Base-by-base conservation (phyloP, 1,140 invertebrate genomes). In the Camponotus floridanus region DNA sequence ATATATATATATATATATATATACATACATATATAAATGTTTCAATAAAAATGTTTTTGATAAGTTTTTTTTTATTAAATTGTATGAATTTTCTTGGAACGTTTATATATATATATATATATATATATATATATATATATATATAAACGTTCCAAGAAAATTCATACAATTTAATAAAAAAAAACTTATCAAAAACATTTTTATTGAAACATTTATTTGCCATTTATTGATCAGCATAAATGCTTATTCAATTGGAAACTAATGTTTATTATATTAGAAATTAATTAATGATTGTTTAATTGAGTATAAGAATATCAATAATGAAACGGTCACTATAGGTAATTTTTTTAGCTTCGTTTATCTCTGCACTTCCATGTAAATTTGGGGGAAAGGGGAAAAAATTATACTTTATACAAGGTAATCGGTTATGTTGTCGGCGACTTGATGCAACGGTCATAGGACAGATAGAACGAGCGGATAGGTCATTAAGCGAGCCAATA, bases 401-500 rank as follows among this genome's bases (percentile, higher is more conserved):
- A 15, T 65, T 68, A 81, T 55, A 62, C 39, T 31, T 57, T 6
- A 67, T 61, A 79, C 48, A 65, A 48, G 61, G 11, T 51, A 64
- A 83, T 33, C 57, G 59, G 76, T 85, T 88, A 65, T 73, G 71
- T 85, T 68, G 86, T 70, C 42, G 86, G 48, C 65, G 65, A 61
- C 71, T 80, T 71, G 76, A 67, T 59, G 42, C 36, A 62, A 51
- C 83, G 65, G 48, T 51, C 59, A 15, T 64, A 67, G 31, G 86
- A 90, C 80, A 85, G 88, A 76, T 73, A 81, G 89, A 90, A 89
- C 86, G 86, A 76, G 62, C 68, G 61, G 74, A 84, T 51, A 85
- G 79, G 78, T 90, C 88, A 86, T 90, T 90, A 90, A 90, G 81
- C 70, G 70, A 90, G 81, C 88, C 88, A 90, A 90, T 90, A 90